phyloP scores from a whole-genome alignment of 1,140 invertebrate genomes.

The Pseudomyrmex concolor region DNA sequence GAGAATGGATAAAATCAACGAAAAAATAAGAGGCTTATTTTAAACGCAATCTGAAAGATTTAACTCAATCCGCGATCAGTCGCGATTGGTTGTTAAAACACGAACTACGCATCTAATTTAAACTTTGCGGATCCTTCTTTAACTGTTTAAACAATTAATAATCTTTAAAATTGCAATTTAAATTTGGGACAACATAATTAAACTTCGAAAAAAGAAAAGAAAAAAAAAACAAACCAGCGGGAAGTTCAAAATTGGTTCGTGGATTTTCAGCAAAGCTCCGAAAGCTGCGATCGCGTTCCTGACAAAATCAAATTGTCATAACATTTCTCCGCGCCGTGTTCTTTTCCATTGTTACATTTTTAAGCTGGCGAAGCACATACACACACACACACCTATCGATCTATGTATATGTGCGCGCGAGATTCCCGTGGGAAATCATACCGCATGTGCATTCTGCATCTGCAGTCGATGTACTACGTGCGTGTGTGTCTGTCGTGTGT shows the following conservation, averaged over 20 bases:
- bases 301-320: constrained; percentile 31
- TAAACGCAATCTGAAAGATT: constrained; percentile 6
- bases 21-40: constrained; percentile 8
- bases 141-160: not conserved
- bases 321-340: constrained; percentile 44
- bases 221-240: not conserved
- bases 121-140: not conserved
- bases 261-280: not conserved
- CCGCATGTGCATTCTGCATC: constrained; percentile 62
- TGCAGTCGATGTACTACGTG: constrained; percentile 28
- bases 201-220: not conserved
- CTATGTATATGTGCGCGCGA: constrained; percentile 36
- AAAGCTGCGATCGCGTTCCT: not conserved
- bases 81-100: not conserved
- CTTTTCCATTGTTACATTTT: constrained; percentile 52
- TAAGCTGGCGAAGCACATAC: constrained; percentile 19
- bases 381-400: not conserved
- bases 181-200: not conserved
- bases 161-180: not conserved
- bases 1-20: not conserved
- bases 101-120: not conserved
- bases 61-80: not conserved
- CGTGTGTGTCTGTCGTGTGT: not conserved
- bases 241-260: constrained; percentile 19
- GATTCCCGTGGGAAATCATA: constrained; percentile 80